Percentiles rank a stretch among this genome's conserved stretches.
These are phyloP conservation scores for Eleginops maclovinus DNA, from an alignment of 2,113 vertebrate species.

Conservation along the genomic window DNA sequence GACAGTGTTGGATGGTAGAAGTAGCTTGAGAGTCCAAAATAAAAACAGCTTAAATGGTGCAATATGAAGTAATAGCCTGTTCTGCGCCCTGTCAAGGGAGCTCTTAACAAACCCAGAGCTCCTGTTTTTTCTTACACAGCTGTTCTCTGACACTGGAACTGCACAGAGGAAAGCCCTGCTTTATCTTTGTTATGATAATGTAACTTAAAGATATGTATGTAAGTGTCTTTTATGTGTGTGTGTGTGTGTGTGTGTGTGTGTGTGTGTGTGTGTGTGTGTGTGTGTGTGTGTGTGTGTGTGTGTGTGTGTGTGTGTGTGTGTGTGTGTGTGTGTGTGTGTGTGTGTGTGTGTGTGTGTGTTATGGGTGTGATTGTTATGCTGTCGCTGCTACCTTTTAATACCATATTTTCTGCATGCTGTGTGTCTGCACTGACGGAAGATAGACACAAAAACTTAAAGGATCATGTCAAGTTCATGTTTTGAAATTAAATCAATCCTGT, in stretches of 20 bases:
- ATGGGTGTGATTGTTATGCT: not conserved
- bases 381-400: constrained; percentile 43
- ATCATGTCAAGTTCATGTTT: constrained; percentile 34
- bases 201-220: constrained; percentile 1
- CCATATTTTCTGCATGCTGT: constrained; percentile 9
- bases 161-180: constrained; percentile 37
- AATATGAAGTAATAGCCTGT: constrained; percentile 80
- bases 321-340: not conserved
- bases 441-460: constrained; percentile 2
- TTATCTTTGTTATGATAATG: constrained; percentile 31
- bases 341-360: constrained; percentile 1
- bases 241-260: not conserved
- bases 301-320: not conserved
- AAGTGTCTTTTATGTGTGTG: constrained; percentile 22
- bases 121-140: constrained; percentile 27
- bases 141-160: constrained; percentile 31
- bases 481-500: constrained; percentile 36
- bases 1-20: constrained; percentile 56
- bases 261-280: not conserved
- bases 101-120: constrained; percentile 67
- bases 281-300: not conserved
- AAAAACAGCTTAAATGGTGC: constrained; percentile 80
- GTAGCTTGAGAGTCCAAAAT: constrained; percentile 72
- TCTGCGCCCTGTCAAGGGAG: constrained; percentile 73
- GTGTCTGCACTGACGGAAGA: constrained; percentile 20